Evolutionary conservation across 2,113 vertebrate genomes (phyloP), one percentile per base, ranked within the genome.

Genomic region (Cyanoramphus novaezelandiae): DNA sequence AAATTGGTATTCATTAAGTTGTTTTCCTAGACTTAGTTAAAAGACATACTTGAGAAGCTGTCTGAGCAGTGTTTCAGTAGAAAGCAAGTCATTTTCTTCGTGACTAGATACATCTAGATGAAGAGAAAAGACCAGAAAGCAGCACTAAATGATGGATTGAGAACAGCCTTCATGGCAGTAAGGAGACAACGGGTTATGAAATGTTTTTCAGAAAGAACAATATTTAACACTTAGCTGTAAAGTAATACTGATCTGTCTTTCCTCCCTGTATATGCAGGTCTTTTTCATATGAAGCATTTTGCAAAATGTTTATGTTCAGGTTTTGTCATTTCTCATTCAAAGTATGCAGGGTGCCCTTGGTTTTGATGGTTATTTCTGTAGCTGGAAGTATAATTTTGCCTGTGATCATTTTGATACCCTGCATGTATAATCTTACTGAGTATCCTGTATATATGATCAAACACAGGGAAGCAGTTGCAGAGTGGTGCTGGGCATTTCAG

Each of bases 1-100:
- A 93, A 86, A 88, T 94, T 88, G 88, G 46, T 90, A 79, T 95
- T 95, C 94, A 77, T 96, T 92, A 96, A 95, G 65, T 92, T 95
- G 82, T 92, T 96, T 96, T 93, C 92, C 71, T 86, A 92, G 90
- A 69, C 86, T 92, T 88, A 2, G 47, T 96, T 95, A 95, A 92
- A 94, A 96, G 80, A 68, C 0, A 0, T 84, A 81, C 44, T 83
- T 82, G 90, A 90, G 86, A 81, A 95, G 72, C 86, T 96, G 95
- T 92, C 85, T 88, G 88, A 95, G 69, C 65, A n/a, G 62, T 31
- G 86, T 87, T 82, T 89, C 88, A 64, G 78, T n/a, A 55, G 63
- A 82, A 88, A 90, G 59, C 67, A 92, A 96, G 89, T 77, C 75
- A 69, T 95, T 57, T 19, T 85, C 80, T 92, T 88, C 0, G 1